Conservation (phyloP, 2,797 vertebrate genomes). For the Jordanella pulchra region DNA sequence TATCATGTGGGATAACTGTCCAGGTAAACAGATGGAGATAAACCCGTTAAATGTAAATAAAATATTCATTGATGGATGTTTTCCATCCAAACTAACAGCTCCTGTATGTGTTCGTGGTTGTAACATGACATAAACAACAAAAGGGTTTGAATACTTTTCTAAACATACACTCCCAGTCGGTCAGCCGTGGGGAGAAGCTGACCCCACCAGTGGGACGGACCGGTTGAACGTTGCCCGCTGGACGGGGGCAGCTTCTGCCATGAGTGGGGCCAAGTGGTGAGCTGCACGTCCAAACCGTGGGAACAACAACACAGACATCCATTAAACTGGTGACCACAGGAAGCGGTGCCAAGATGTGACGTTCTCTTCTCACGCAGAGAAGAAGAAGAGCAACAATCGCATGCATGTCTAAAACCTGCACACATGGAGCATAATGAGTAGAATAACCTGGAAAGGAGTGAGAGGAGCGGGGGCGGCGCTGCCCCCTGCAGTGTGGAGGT, state of each 20-base stretch:
- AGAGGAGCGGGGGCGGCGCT: constrained; percentile 45
- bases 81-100: neutral
- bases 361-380: neutral
- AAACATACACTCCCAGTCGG: constrained; percentile 53
- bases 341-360: constrained; percentile 54
- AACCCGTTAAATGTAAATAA: neutral
- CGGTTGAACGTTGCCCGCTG: constrained; percentile 24
- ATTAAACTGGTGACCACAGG: constrained; percentile 56
- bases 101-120: neutral
- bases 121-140: neutral
- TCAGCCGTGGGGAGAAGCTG: constrained; percentile 56
- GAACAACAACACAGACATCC: constrained; percentile 33
- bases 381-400: neutral
- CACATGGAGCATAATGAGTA: constrained; percentile 46
- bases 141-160: neutral
- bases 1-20: neutral
- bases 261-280: constrained; percentile 22
- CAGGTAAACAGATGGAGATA: neutral
- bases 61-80: neutral
- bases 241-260: constrained; percentile 54
- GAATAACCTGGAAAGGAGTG: constrained; percentile 75
- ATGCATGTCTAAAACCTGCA: neutral
- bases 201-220: constrained; percentile 23
- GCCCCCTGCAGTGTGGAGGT: constrained; percentile 62
- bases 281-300: constrained; percentile 62